Percentiles rank a stretch among this genome's conserved stretches.
phyloP scores from a whole-genome alignment of 2,888 invertebrate genomes.

The Argyresthia goedartella region DNA sequence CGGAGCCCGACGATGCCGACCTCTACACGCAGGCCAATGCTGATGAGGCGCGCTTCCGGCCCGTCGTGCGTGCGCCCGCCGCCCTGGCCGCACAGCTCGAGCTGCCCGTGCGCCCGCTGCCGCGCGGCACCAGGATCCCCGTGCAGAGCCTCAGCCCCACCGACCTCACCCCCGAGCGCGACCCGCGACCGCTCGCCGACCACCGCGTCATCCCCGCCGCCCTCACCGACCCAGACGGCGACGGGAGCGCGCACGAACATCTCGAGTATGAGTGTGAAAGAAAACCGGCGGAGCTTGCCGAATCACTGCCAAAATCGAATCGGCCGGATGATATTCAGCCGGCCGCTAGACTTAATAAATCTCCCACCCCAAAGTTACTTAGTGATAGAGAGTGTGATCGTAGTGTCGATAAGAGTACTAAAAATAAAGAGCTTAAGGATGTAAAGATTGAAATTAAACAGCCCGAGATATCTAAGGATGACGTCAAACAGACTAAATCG shows the following conservation, averaged over 20 bases:
- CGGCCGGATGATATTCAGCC: slow-evolving; percentile 46
- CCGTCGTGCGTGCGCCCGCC: slow-evolving; percentile 71
- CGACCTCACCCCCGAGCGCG: slow-evolving; percentile 15
- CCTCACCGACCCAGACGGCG: slow-evolving; percentile 6
- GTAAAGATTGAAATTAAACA: slow-evolving; percentile 3
- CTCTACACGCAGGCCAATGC: slow-evolving; percentile 59
- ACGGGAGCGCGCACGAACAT: background rate
- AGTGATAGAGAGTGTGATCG: slow-evolving; percentile 21
- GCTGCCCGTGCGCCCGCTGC: slow-evolving; percentile 36
- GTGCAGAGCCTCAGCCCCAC: slow-evolving; percentile 25
- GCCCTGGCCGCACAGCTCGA: slow-evolving; percentile 31
- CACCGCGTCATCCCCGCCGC: slow-evolving; percentile 23
- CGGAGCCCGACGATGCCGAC: slow-evolving; percentile 50
- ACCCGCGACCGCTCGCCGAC: slow-evolving; percentile 22
- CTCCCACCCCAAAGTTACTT: slow-evolving; percentile 49
- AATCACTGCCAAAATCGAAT: slow-evolving; percentile 43
- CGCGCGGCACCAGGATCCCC: slow-evolving; percentile 48
- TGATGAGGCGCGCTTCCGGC: slow-evolving; percentile 79
- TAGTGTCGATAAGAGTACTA: too few species aligned
- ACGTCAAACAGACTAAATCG: slow-evolving; percentile 10
- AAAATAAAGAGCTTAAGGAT: slow-evolving; percentile 5
- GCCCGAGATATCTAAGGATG: background rate
- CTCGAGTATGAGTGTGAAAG: slow-evolving; percentile 9
- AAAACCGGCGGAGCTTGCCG: slow-evolving; percentile 18
- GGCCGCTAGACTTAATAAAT: slow-evolving; percentile 41